Evolutionary conservation across 2,113 vertebrate species (phyloP), one percentile per base, ranked within the genome.

Genomic region (Gadus macrocephalus): DNA sequence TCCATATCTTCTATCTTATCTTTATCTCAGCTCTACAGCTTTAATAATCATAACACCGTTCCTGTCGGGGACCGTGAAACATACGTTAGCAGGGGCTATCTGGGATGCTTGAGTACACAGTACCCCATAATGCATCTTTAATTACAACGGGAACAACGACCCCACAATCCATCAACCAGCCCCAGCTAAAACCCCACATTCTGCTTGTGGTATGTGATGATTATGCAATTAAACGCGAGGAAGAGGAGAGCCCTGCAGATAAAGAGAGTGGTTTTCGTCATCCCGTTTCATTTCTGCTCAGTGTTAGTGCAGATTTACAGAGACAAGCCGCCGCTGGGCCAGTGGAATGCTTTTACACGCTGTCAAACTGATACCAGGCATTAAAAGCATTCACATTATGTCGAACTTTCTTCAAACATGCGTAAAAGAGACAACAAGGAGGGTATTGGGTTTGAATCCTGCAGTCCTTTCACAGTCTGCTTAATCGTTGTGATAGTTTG

Each of bases 181-280:
- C 28, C 20, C 14, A 16, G 35, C 25, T 35, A 38, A 35, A 58
- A 58, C 35, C 53, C n/a, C 58, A 19, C 55, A 17, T n/a, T 16
- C 55, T n/a, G 55, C 55, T 17, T 9, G 15, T 38, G 61, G 60
- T 64, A 68, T 63, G 27, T 42, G 6, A 27, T 20, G 59, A 28
- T 74, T 74, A 74, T 56, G 66, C 56, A 74, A 74, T 16, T 16
- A 27, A 35, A 6, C 15, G 55, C 31, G 27, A 17, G 22, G 14
- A 66, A 19, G 56, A 59, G 60, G 60, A 27, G 17, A 60, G 55
- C 4, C 15, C 55, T 20, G 35, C 22, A 65, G 16, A 72, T 7
- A 66, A 17, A 72, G 15, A 19, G 14, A 28, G 55, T 61, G 66
- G 67, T 11, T n/a, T 61, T 53, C 25, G 28, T 62, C n/a, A 61